These are phyloP conservation scores for Mycalesis mineus DNA, from an alignment of 2,888 invertebrate genomes.

Conservation along the genomic window DNA sequence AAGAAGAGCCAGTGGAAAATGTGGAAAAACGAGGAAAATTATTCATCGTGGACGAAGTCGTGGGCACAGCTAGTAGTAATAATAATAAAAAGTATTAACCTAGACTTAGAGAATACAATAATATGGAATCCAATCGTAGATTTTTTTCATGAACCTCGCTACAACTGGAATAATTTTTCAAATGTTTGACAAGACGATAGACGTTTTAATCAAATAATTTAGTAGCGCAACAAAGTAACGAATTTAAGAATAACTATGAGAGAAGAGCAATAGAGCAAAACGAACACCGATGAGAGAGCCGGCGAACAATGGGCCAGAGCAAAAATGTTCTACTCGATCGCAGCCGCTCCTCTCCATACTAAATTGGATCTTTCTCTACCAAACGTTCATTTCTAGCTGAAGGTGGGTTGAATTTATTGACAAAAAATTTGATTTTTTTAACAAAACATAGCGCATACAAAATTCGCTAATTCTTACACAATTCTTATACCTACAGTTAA, in stretches of 20 bases:
- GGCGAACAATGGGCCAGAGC: slow-evolving; percentile 18
- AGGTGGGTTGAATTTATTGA: neutral
- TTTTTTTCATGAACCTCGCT: neutral
- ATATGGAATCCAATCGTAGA: too few species aligned
- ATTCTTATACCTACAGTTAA: too few species aligned
- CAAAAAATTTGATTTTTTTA: neutral
- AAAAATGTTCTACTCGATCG: slow-evolving; percentile 42
- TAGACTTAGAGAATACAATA: too few species aligned
- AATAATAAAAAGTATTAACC: too few species aligned
- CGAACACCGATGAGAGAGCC: neutral
- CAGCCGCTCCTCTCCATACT: slow-evolving; percentile 34
- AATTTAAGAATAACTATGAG: neutral
- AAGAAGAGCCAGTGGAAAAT: too few species aligned
- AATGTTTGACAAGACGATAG: neutral
- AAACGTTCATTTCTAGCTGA: neutral
- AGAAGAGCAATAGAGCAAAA: neutral
- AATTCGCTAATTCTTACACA: too few species aligned
- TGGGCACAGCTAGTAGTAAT: too few species aligned
- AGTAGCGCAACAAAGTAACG: neutral
- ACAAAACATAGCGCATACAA: too few species aligned
- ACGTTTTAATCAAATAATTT: neutral
- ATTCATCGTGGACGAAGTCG: too few species aligned
- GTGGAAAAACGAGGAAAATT: too few species aligned
- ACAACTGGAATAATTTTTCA: neutral
- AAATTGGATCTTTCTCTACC: slow-evolving; percentile 2